phyloP scores from a whole-genome alignment of 2,797 vertebrate species.

The Onychomys leucogaster region DNA sequence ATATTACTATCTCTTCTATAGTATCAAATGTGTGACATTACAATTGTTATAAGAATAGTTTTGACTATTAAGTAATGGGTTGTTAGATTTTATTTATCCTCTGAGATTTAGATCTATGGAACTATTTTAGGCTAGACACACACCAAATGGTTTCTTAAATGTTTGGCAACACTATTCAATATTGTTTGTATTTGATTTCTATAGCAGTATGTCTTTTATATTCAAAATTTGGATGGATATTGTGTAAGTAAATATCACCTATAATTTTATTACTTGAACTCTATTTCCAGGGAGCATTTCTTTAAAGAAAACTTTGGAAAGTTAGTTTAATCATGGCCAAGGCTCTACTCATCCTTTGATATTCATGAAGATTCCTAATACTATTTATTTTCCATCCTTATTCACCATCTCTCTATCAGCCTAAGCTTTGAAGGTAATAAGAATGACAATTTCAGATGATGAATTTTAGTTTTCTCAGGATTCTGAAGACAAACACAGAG shows the following conservation, averaged over 20 bases:
- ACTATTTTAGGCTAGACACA: background rate
- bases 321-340: background rate
- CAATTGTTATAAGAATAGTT: background rate
- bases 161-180: background rate
- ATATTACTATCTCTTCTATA: background rate
- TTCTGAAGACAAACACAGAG: background rate
- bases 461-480: conserved; percentile 6
- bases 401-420: background rate
- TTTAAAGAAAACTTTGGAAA: background rate
- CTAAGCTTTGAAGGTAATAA: background rate
- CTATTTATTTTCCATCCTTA: background rate
- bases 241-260: background rate
- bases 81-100: background rate
- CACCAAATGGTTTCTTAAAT: background rate
- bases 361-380: background rate
- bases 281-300: background rate
- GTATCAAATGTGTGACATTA: background rate
- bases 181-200: background rate
- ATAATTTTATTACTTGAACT: background rate
- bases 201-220: background rate
- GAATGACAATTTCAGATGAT: background rate
- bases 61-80: background rate
- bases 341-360: background rate
- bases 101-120: background rate
- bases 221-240: background rate